Evolutionary conservation across 2,888 invertebrate genomes (phyloP), one percentile per base, ranked within the genome.

Genomic region (Agrilus cyanescens): DNA sequence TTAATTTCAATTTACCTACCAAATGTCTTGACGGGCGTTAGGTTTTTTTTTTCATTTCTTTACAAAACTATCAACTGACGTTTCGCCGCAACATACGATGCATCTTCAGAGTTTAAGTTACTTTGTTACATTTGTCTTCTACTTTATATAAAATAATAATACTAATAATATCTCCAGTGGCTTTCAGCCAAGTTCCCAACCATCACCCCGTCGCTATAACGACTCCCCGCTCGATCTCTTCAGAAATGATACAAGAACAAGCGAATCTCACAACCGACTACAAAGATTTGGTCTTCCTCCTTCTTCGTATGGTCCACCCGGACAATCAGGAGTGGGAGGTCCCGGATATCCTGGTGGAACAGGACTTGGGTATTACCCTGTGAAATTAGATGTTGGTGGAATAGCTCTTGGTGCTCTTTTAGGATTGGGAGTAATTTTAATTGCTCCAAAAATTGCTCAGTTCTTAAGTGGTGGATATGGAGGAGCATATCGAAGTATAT

Each of bases 321-420:
- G 72, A 36, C 59, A 18, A 31, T 30, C 43, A 31, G 52, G 46
- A 25, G 44, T 46, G 4, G 46, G 41, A 18, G 48, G 46, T 29
- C 41, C 44, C 32, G 37, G 42, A 43, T 70, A 69, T 51, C 65
- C 67, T 29, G 61, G 61, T 33, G 65, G 63, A 12, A 64, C 65
- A 12, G 68, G 68, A 4, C 63, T 74, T 10, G 80, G 82, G 1
- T 59, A 61, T 12, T 82, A 85, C 52, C 85, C 86, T 0, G 70
- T 84, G 46, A 87, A 85, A 67, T 76, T 88, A 40, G 88, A 88
- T 56, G 69, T 88, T 1, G 88, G 87, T 5, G 88, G 87, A 1
- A 78, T 88, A 7, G 75, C 87, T 6, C 67, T 88, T 16, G 88
- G 88, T 0, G 85, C 86, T 2, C 72, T 87, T 2, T 72, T 88